Evolutionary conservation across 2,888 invertebrate genomes (phyloP), one percentile per base, ranked within the genome.

Genomic region (Dyspetes luteomarginatus): DNA sequence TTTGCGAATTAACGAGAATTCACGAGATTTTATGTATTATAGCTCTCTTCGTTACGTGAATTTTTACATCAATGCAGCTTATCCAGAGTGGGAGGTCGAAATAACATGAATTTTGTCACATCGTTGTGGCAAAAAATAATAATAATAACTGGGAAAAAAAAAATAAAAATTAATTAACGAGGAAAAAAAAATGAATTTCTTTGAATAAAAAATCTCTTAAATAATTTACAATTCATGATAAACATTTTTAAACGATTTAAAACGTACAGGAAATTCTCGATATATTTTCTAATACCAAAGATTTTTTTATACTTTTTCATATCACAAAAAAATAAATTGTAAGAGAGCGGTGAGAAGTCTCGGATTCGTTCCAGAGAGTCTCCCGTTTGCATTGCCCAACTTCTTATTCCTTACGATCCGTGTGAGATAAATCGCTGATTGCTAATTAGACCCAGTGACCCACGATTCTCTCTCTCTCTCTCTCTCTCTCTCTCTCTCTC

Each of bases 371-470:
- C 41, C n/a, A 56, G 50, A 60, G 78, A 64, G 86, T 85, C 82
- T 82, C n/a, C 84, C 82, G 86, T 85, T 78, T 82, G 55, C 73
- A 60, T 81, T 81, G 74, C 81, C 74, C 74, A 81, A 81, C 74
- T 55, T 69, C 74, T 69, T 79, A 68, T 69, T 56, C 76, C 84
- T 78, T 82, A 82, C 83, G 86, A 89, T 89, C 85, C 81, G 84
- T 84, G 82, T 83, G 83, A 86, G 87, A 86, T 88, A 88, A 89
- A 88, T 87, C 85, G 85, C 85, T 90, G 88, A 90, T 90, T 89
- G 88, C 89, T 90, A 90, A 90, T 90, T 90, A 89, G 88, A 88
- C 84, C 86, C 86, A 85, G 81, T 88, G 88, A 89, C 86, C 87
- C 85, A 86, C 84, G 85, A 85, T 84, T 78, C 82, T 78, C 65